Conservation (phyloP, 1,140 invertebrate genomes). For the Brachionus rotundiformis region DNA sequence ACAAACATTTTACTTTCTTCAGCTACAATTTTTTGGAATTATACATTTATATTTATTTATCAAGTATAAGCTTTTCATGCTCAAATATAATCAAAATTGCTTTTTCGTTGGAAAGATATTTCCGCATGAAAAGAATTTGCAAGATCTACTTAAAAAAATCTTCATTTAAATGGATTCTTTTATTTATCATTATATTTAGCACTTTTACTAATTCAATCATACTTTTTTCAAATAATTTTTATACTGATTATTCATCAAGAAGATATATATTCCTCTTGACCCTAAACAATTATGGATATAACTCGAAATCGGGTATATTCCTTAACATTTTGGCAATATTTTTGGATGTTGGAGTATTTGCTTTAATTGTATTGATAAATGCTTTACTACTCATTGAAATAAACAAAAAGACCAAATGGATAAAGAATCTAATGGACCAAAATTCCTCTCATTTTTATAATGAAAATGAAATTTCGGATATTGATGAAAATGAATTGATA, state of each 20-base stretch:
- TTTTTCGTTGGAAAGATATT: constrained; percentile 31
- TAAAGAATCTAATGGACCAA: neutral
- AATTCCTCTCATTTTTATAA: neutral
- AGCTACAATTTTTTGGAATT: constrained; percentile 14
- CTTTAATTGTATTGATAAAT: neutral
- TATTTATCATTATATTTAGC: neutral
- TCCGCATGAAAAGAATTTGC: neutral
- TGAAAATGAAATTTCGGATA: neutral
- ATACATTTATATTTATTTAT: constrained; percentile 26
- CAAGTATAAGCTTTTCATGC: constrained; percentile 13
- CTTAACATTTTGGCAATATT: neutral
- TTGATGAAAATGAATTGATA: neutral
- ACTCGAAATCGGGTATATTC: neutral
- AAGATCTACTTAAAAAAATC: constrained; percentile 27
- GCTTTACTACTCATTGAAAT: constrained; percentile 7
- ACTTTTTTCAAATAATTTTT: constrained; percentile 29
- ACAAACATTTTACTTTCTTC: neutral
- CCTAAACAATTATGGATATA: constrained; percentile 2
- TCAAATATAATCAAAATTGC: constrained; percentile 39
- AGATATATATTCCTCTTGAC: constrained; percentile 30
- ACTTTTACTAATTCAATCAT: neutral
- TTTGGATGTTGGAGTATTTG: constrained; percentile 30
- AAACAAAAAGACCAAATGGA: neutral
- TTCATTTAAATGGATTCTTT: constrained; percentile 39
- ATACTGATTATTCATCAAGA: neutral